phyloP scores from a whole-genome alignment of 2,888 invertebrate genomes.

The Conops quadrifasciatus region DNA sequence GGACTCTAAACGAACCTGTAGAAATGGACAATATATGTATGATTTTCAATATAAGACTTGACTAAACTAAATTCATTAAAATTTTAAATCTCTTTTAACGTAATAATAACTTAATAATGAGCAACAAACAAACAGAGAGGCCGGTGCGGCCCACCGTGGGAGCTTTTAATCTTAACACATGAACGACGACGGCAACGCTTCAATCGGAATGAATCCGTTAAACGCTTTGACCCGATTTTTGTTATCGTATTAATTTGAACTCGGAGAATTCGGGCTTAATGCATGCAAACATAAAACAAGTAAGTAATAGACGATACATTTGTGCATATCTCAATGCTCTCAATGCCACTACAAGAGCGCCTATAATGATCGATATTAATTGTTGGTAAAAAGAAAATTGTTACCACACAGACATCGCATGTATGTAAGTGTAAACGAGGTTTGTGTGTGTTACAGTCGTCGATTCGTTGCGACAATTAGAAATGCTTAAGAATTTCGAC shows the following conservation, averaged over 20 bases:
- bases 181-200: too few relatives aligned
- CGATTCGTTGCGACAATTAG: constrained; percentile 9
- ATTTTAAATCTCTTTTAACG: neutral
- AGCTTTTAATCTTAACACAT: constrained; percentile 26
- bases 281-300: neutral
- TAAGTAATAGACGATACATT: neutral
- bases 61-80: neutral
- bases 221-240: constrained; percentile 12
- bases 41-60: neutral
- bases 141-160: too few relatives aligned
- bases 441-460: constrained; percentile 26
- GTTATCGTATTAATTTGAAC: neutral
- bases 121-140: neutral
- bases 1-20: constrained; percentile 92
- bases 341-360: neutral
- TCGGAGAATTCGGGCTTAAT: constrained; percentile 5
- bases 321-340: too few relatives aligned
- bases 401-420: neutral
- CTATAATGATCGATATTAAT: constrained; percentile 19
- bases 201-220: neutral
- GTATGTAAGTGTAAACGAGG: constrained; percentile 29
- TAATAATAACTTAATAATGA: neutral
- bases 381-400: constrained; percentile 20
- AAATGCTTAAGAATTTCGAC: neutral
- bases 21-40: constrained; percentile 3